Evolutionary conservation across 1,140 invertebrate genomes (phyloP), one percentile per base, ranked within the genome.

Genomic region (Leptinotarsa lineolata): DNA sequence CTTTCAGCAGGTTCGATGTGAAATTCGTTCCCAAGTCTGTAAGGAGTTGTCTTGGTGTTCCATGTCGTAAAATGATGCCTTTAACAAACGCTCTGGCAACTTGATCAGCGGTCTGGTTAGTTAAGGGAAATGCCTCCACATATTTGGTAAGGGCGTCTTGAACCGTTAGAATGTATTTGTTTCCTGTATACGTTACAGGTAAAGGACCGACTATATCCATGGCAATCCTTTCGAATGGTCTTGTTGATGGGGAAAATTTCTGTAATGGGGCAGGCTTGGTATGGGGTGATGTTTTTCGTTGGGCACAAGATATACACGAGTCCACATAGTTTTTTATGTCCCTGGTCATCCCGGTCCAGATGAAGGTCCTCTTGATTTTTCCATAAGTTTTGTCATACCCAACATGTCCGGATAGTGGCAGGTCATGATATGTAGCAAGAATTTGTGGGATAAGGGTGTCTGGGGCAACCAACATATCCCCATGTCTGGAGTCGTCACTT

Each of bases 141-240:
- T 81, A 68, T 76, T 81, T 61, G 63, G 81, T 69, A 6, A 73
- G 66, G n/a, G 60, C 69, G 59, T 85, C 83, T 65, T 75, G 72
- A n/a, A 84, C 65, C 2, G 84, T 83, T 6, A 85, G 54, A 11
- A 86, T 80, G 76, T 84, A 85, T 71, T 77, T 80, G 68, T 83
- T 81, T 4, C 80, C 77, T 13, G 12, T 61, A 4, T 70, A 1
- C 6, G 78, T 82, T 0, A 58, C 59, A 2, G 77, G 73, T 4
- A 84, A 73, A 11, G 82, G 80, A 11, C 82, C 78, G 78, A 86
- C 74, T 81, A 88, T 72, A 83, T 86, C 73, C 16, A 83, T 72
- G 0, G 81, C 77, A 8, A 79, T 76, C 21, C 72, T 22, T 65
- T 82, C 72, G 48, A 83, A 83, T 24, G 78, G 81, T 21, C n/a